Evolutionary conservation across 2,797 vertebrate species (phyloP).

Genomic region (Scyliorhinus canicula): DNA sequence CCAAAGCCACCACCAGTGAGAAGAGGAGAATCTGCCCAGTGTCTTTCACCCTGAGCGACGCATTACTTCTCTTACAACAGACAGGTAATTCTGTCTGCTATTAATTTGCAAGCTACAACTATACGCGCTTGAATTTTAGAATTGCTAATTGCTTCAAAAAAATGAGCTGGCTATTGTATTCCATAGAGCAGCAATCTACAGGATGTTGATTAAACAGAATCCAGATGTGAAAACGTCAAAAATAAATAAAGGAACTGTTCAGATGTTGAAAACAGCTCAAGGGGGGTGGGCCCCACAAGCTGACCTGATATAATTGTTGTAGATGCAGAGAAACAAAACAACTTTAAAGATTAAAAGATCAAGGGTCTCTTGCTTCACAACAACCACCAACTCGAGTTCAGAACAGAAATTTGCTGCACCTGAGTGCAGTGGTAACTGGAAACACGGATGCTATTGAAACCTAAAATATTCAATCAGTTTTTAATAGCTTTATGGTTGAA

Average conservation of each 20-base stretch:
- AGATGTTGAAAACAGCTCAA: background rate
- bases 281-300: background rate
- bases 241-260: background rate
- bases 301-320: background rate
- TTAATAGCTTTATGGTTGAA: background rate
- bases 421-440: background rate
- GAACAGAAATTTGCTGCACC: background rate
- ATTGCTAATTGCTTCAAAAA: background rate
- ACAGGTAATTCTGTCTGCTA: background rate
- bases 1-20: too few species aligned
- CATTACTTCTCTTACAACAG: background rate
- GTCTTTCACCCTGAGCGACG: background rate
- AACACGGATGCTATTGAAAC: background rate
- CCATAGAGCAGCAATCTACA: background rate
- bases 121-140: background rate
- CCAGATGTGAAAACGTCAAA: background rate
- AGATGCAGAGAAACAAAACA: background rate
- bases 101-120: background rate
- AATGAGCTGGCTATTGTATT: background rate
- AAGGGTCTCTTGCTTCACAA: background rate
- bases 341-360: background rate
- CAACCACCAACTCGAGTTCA: background rate
- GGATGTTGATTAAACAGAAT: background rate
- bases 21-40: background rate
- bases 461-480: background rate